Evolutionary conservation across 2,888 invertebrate species (phyloP), one percentile per base, ranked within the genome.

Genomic region (Caenorhabditis panamensis): DNA sequence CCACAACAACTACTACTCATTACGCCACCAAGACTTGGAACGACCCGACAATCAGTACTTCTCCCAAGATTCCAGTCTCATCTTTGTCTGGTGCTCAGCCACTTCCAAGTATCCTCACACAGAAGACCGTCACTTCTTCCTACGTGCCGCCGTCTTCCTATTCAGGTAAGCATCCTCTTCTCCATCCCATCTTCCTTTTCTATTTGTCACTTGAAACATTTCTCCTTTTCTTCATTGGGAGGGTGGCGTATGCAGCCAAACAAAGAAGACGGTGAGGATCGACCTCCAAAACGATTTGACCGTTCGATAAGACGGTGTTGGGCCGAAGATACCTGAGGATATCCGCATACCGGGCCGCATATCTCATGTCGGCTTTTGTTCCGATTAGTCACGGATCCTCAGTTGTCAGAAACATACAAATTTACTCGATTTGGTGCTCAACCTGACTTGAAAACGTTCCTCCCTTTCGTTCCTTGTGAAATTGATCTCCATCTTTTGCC

Each of bases 241-340:
- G 22, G 36, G 37, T 58, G 31, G 28, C 1, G 22, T 8, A 20
- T 11, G 51, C 28, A 56, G 26, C 66, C 75, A 67, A 78, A 78
- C 71, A 71, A 71, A 76, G 69, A 36, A 59, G 44, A 53, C 2
- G 44, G 31, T 31, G 77, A 77, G 78, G 66, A 64, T 71, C 71
- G 78, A 78, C 78, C 78, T 78, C 71, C 78, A 78, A 37, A 78
- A 78, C 78, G 78, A 78, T 78, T 71, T 68, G 71, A 59, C 78
- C 64, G 59, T 71, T 78, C 78, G 78, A 78, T 78, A 78, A 78
- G 78, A 78, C 59, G 63, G 44, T 63, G 71, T 71, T 44, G 63
- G 58, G 37, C 24, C 47, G 63, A 41, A 54, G 59, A 75, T 75
- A 66, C 75, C 75, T 37, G 36, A 47, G 37, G 41, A 53, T 37